Evolutionary conservation across 2,888 invertebrate genomes (phyloP).

Genomic region (Agrenia bidenticulata): DNA sequence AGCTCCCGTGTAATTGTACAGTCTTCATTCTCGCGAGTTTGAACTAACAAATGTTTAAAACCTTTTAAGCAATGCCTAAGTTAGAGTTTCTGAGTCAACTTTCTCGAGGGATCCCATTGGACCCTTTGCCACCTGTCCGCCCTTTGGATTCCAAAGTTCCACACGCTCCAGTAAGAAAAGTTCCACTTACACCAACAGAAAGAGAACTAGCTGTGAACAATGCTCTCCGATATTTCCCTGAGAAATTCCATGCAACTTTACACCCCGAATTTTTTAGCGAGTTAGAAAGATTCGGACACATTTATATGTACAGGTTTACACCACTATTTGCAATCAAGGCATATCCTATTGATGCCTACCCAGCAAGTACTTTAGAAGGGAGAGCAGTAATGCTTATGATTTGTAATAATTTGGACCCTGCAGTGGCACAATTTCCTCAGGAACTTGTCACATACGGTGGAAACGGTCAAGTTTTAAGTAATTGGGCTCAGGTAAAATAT

Average conservation of each 20-base stretch:
- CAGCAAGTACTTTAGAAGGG: constrained; percentile 57
- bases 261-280: constrained; percentile 62
- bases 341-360: constrained; percentile 60
- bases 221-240: constrained; percentile 64
- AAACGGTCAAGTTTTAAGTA: constrained; percentile 66
- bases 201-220: constrained; percentile 61
- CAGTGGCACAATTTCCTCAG: constrained; percentile 55
- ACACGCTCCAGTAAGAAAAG: constrained; percentile 44
- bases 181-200: constrained; percentile 37
- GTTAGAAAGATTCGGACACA: constrained; percentile 62
- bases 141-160: constrained; percentile 33
- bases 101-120: constrained; percentile 40
- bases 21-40: too few species aligned
- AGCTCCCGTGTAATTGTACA: too few species aligned
- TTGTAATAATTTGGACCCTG: constrained; percentile 65
- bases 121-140: constrained; percentile 33
- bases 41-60: too few species aligned
- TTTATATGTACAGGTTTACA: constrained; percentile 57
- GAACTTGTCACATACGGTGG: constrained; percentile 64
- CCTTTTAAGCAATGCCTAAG: too few species aligned
- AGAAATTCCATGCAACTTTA: constrained; percentile 57
- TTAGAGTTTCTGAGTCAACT: constrained; percentile 26
- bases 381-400: constrained; percentile 66
- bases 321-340: constrained; percentile 56
- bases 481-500: constrained; percentile 63